Evolutionary conservation across 2,113 vertebrate species (phyloP), one percentile per base, ranked within the genome.

Genomic region (Perca fluviatilis): DNA sequence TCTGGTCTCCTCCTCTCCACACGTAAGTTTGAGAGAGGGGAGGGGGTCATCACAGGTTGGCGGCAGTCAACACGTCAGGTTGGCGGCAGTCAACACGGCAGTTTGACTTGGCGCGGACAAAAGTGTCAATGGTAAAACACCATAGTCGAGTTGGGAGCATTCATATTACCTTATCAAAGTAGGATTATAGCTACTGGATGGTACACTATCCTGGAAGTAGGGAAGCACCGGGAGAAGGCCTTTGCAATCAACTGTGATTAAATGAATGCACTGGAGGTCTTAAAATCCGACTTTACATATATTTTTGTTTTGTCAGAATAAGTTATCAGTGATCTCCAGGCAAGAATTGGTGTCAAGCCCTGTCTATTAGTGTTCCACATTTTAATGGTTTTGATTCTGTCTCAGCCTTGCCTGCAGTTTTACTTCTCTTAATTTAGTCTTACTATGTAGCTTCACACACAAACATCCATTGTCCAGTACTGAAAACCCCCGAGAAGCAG

Each of bases 111-210:
- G 36, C 36, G 8, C 36, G 8, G 36, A 8, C 36, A 40, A 40
- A 9, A 10, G 40, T 40, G 40, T 40, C 8, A 40, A 40, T 9
- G 40, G 40, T 10, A 10, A 40, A 40, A 40, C 40, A 40, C 40
- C 9, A 40, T 10, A 21, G 6, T 36, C 21, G 7, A 40, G 21
- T 66, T 43, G 4, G 19, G 49, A 19, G 21, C n/a, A 25, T 46
- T 54, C 18, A 54, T 10, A 56, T 63, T 57, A 58, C 36, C 14
- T 63, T 25, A 80, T 54, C 49, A 63, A 46, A 79, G 6, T 36
- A 25, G 10, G 19, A 57, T 40, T 58, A 49, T 18, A 25, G 23
- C 25, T 15, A 49, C 19, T 50, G 53, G 40, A 30, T 56, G 7
- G 62, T 77, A 56, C 2, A 11, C 27, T 67, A 7, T 19, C 15